These are phyloP conservation scores for Epizoanthus rinbou DNA, from an alignment of 92 coral and sea anemone species.

Conservation along the genomic window DNA sequence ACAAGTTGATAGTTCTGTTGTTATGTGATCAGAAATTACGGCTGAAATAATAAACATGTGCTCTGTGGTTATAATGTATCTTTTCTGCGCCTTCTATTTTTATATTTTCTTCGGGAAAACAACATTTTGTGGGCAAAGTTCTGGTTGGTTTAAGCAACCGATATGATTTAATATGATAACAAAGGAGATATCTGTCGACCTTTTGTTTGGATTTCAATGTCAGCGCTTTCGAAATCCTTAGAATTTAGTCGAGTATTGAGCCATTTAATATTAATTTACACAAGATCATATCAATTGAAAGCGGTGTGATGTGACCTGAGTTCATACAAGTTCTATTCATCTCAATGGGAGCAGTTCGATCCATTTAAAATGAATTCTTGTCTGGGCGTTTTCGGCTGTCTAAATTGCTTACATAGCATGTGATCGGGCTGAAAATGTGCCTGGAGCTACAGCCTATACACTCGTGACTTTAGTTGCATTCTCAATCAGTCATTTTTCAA, in stretches of 20 bases:
- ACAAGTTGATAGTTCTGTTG: constrained; percentile 52
- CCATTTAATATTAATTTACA: constrained; percentile 43
- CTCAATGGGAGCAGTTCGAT: not conserved
- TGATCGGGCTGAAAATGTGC: not conserved
- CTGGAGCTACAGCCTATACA: not conserved
- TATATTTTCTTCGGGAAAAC: constrained; percentile 11
- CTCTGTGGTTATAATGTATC: constrained; percentile 5
- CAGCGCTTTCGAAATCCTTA: constrained; percentile 35
- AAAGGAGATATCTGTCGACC: constrained; percentile 6
- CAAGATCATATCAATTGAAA: constrained; percentile 38
- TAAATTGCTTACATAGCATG: not conserved
- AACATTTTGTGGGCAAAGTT: not conserved
- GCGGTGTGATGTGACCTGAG: not conserved
- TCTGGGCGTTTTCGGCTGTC: not conserved
- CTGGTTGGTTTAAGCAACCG: constrained; percentile 23
- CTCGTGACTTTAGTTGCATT: constrained; percentile 38
- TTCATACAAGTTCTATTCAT: constrained; percentile 19
- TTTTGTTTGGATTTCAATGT: constrained; percentile 41
- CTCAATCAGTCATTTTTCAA: constrained; percentile 40
- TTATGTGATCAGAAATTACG: constrained; percentile 53
- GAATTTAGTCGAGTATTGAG: constrained; percentile 36
- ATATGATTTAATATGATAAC: constrained; percentile 21
- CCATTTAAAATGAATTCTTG: not conserved
- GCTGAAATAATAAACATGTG: constrained; percentile 52
- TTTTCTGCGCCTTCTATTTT: constrained; percentile 1